A percentile compares a stretch with the other conserved stretches of the same genome.
Conservation (phyloP, 2,113 vertebrate species). For the Lagenorhynchus albirostris region DNA sequence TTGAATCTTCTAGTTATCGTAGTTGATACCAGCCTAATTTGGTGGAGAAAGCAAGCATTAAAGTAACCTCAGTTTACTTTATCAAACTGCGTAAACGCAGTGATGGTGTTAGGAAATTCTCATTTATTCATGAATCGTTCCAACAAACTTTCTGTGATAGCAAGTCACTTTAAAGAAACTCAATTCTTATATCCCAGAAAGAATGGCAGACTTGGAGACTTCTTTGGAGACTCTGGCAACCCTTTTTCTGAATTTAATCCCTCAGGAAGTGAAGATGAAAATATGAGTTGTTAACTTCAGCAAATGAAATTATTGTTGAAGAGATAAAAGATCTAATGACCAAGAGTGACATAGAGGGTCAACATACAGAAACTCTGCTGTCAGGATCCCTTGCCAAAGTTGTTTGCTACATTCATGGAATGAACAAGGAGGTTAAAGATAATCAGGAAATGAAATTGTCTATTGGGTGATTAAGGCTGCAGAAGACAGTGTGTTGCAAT, state of each 20-base stretch:
- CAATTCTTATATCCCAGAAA: conserved; percentile 94
- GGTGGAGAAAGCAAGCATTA: conserved; percentile 95
- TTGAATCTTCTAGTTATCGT: conserved; percentile 91
- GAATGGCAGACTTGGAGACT: conserved; percentile 82
- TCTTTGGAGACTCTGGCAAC: conserved; percentile 77
- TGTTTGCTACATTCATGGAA: conserved; percentile 95
- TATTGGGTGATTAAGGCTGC: conserved; percentile 92
- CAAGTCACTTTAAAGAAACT: conserved; percentile 70
- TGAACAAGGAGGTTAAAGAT: conserved; percentile 92
- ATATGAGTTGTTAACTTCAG: conserved; percentile 91
- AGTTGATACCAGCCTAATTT: conserved; percentile 94
- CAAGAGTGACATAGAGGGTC: conserved; percentile 92
- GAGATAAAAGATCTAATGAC: conserved; percentile 94
- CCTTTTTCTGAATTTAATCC: conserved; percentile 78
- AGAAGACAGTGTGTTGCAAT: conserved; percentile 93
- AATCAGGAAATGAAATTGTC: conserved; percentile 95
- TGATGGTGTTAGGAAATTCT: no score
- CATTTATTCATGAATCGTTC: no score
- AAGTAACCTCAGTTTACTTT: conserved; percentile 83
- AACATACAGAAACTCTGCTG: conserved; percentile 92
- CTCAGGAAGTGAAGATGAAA: conserved; percentile 91
- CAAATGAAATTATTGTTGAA: conserved; percentile 91
- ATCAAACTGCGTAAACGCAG: no score
- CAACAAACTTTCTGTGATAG: no score
- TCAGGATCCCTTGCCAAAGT: conserved; percentile 96